Conservation (phyloP, 2,888 invertebrate genomes). For the Melieria omissa region DNA sequence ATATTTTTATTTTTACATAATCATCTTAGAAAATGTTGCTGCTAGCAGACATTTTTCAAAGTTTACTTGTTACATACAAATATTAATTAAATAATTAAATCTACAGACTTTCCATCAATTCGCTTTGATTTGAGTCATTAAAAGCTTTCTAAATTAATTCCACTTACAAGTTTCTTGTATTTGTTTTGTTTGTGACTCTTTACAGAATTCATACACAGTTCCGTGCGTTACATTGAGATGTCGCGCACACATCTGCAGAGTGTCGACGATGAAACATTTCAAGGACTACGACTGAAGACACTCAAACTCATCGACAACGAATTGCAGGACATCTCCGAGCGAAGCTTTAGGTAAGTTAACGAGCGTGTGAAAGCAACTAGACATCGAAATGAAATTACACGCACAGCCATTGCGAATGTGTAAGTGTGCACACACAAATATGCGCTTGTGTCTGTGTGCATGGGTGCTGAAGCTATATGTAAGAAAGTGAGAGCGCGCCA, state of each 20-base stretch:
- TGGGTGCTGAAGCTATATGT: neutral
- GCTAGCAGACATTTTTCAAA: too few relatives aligned
- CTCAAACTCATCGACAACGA: constrained; percentile 86
- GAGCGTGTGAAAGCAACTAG: constrained; percentile 54
- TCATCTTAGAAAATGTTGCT: too few relatives aligned
- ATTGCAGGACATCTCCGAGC: constrained; percentile 81
- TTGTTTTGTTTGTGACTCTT: constrained; percentile 50
- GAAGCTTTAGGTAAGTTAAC: constrained; percentile 77
- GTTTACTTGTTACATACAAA: too few relatives aligned
- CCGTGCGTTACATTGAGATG: constrained; percentile 84
- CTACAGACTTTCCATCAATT: too few relatives aligned
- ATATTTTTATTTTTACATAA: too few relatives aligned
- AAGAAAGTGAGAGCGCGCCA: neutral
- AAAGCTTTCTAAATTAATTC: too few relatives aligned
- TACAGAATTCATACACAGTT: constrained; percentile 83
- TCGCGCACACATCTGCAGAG: constrained; percentile 83
- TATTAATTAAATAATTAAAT: too few relatives aligned
- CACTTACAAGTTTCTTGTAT: neutral
- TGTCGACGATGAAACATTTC: constrained; percentile 83
- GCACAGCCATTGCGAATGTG: neutral
- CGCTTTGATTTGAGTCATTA: too few relatives aligned
- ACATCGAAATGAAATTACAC: neutral
- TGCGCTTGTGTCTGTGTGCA: neutral
- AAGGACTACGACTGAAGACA: constrained; percentile 80
- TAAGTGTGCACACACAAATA: neutral